Base-by-base conservation (phyloP, 2,888 invertebrate genomes). In the Clanis bilineata region DNA sequence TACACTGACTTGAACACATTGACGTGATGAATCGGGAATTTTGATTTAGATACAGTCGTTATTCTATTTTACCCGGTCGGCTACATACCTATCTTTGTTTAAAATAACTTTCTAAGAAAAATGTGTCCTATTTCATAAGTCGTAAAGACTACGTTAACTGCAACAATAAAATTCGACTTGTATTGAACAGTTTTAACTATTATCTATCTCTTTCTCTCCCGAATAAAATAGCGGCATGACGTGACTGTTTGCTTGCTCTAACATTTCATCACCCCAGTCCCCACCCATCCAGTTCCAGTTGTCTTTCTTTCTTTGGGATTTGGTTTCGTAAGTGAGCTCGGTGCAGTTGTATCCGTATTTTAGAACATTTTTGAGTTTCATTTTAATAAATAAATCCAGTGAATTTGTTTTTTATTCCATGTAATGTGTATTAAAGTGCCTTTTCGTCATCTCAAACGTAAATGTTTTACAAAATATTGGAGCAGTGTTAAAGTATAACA, bases 291-390 rank as follows among this genome's bases (percentile, higher is more conserved):
- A n/a, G n/a, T n/a, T 71, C 63, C 65, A 73, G 73, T 75, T 76
- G 78, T 73, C 73, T 74, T 75, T 73, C 75, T 78, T 75, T 72
- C 74, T 74, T 70, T 76, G 72, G 58, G 73, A 74, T 76, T 76
- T 73, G 71, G 74, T 82, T 82, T 82, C 77, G 78, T 74, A 77
- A 79, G 77, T 67, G 76, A 66, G 66, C 58, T 67, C 71, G 68
- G 68, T 69, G 72, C 59, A 67, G 68, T 69, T 72, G 59, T 66
- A 68, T 68, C 67, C 64, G 54, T 43, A 5, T 32, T 23, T 59
- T 62, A 45, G 58, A 43, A 57, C 23, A 51, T 51, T 38, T 58
- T 51, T 58, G 56, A 56, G 21, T 59, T n/a, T 41, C 23, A 25
- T 54, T 25, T 51, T 28, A 38, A 2, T 22, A 38, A 45, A 44